Base-by-base conservation (phyloP, 2,113 vertebrate species). In the Halcyon malimbica region DNA sequence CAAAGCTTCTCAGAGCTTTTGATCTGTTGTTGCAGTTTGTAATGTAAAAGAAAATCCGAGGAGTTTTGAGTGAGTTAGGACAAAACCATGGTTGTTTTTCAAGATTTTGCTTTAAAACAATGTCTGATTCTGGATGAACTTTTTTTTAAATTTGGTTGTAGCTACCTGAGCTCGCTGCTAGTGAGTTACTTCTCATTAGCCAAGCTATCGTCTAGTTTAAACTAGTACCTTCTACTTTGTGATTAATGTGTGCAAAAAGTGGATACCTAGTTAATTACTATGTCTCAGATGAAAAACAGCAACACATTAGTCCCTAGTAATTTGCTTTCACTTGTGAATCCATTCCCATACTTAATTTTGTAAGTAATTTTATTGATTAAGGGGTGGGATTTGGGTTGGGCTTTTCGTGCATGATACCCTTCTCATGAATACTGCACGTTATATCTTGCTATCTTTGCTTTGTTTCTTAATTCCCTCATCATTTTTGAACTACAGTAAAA, bases 331-430 rank as follows among this genome's bases (percentile, higher is more conserved):
- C 64, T 87, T 44, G 13, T 78, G 42, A 51, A 75, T 83, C 25
- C 31, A 63, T 85, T 93, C 59, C 37, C 54, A 46, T 57, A 46
- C 41, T 62, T 92, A 39, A 6, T 88, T 94, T 67, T 51, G 2
- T 63, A 59, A 89, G 60, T 67, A 67, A 53, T 93, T 93, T 88
- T 89, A 74, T 91, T 60, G 69, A 91, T 95, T 63, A 70, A 54
- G 25, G 37, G 6, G 25, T 91, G 71, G 69, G 14, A 79, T 84
- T 76, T 50, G 35, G 33, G 6, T 68, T 23, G 8, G 35, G 8
- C 3, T 91, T 94, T 81, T 77, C 25, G 60, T 70, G 13, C 28
- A 33, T 0, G 7, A 78, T 79, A 79, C 15, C 23, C 31, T 76
- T 46, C 59, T 87, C 28, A 65, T 74, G 41, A 88, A 46, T 83